These are phyloP conservation scores for Unio delphinus DNA, from an alignment of 2,888 invertebrate species.

Conservation along the genomic window DNA sequence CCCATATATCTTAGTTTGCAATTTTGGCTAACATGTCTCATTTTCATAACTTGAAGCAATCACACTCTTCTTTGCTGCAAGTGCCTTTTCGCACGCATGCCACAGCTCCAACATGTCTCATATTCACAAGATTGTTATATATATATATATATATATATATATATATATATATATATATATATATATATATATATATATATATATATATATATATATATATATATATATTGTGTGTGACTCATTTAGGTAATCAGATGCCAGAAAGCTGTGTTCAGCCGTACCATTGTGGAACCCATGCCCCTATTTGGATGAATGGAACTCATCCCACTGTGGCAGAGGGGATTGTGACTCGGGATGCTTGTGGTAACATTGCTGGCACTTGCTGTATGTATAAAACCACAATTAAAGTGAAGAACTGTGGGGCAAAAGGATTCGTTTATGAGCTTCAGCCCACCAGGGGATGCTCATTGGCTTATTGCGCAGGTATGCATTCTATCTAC, in stretches of 20 bases:
- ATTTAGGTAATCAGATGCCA: slow-evolving; percentile 7
- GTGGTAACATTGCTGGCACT: slow-evolving; percentile 4
- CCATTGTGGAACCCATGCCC: slow-evolving; percentile 30
- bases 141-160: no score
- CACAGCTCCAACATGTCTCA: no score
- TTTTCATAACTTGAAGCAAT: no score
- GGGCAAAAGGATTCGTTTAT: slow-evolving; percentile 18
- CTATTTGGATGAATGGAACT: slow-evolving; percentile 23
- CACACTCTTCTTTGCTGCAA: no score
- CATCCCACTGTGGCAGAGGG: slow-evolving; percentile 17
- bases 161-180: no score
- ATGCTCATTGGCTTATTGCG: slow-evolving; percentile 29
- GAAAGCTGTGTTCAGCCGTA: slow-evolving; percentile 12
- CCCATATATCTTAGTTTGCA: no score
- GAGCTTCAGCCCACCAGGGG: slow-evolving; percentile 17
- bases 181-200: no score
- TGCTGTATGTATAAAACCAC: slow-evolving; percentile 12
- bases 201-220: no score
- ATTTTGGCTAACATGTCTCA: no score
- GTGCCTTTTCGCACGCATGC: no score
- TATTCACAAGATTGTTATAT: no score
- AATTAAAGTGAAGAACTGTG: slow-evolving; percentile 25
- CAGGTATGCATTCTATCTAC: slow-evolving; percentile 14
- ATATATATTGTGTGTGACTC: no score
- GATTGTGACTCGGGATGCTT: slow-evolving; percentile 11